These are phyloP conservation scores for Danaus melanippus DNA, from an alignment of 1,140 invertebrate genomes.

Conservation along the genomic window DNA sequence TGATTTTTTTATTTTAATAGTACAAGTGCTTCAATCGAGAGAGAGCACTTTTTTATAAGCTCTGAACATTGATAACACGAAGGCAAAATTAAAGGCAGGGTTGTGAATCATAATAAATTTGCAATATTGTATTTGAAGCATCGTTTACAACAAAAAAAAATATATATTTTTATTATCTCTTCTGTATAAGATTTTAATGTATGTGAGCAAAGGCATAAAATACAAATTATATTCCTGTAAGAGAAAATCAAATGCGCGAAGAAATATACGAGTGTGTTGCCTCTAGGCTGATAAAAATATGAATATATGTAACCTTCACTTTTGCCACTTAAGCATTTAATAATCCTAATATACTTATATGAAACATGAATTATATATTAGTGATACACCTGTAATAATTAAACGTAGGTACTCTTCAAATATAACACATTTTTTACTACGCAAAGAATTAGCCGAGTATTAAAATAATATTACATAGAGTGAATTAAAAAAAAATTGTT, in stretches of 20 bases:
- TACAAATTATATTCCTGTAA: conserved; percentile 10
- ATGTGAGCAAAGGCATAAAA: too few relatives aligned
- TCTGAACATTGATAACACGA: conserved; percentile 16
- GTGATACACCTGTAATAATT: neutral
- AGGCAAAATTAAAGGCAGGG: conserved; percentile 20
- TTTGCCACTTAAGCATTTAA: conserved; percentile 19
- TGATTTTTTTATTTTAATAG: conserved; percentile 41
- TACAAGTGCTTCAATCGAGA: conserved; percentile 52
- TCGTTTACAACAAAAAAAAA: neutral
- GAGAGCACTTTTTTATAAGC: conserved; percentile 48
- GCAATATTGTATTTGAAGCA: conserved; percentile 2
- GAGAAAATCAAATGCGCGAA: conserved; percentile 3
- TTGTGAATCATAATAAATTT: conserved; percentile 4
- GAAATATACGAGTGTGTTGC: conserved; percentile 1
- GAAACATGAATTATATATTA: conserved; percentile 16
- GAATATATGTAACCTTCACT: conserved; percentile 19
- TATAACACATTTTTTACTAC: too few relatives aligned
- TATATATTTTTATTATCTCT: neutral
- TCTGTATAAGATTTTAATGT: too few relatives aligned
- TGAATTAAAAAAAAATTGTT: conserved; percentile 2
- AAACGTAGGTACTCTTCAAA: too few relatives aligned
- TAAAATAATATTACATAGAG: conserved; percentile 1
- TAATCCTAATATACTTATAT: conserved; percentile 24
- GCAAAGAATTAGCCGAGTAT: conserved; percentile 1
- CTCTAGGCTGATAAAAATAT: conserved; percentile 2